These are phyloP conservation scores for Holcopasites calliopsidis DNA, from an alignment of 1,140 invertebrate genomes.

Conservation along the genomic window DNA sequence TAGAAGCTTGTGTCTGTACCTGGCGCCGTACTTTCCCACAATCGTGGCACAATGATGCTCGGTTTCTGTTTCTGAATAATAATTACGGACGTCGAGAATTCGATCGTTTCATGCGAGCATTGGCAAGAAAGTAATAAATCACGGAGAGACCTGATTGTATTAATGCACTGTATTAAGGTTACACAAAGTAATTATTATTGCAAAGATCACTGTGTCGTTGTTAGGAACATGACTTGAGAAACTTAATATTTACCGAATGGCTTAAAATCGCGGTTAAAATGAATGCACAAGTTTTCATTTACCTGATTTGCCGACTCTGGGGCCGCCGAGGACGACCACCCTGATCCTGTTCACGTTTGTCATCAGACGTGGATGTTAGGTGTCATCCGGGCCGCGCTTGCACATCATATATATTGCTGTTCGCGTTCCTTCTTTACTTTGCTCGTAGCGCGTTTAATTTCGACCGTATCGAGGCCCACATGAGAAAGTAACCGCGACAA, in stretches of 20 bases:
- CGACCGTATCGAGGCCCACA: not conserved
- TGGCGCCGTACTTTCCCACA: slow-evolving; percentile 4
- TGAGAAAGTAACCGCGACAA: too few species aligned
- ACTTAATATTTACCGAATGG: too few species aligned
- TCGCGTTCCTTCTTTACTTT: slow-evolving; percentile 35
- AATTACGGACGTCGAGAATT: slow-evolving; percentile 1
- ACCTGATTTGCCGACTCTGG: slow-evolving; percentile 84
- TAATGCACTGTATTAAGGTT: too few species aligned
- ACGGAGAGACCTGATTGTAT: not conserved
- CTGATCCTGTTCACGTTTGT: slow-evolving; percentile 85
- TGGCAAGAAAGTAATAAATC: not conserved
- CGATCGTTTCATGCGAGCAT: not conserved
- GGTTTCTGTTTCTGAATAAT: not conserved
- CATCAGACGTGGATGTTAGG: slow-evolving; percentile 74
- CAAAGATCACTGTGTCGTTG: slow-evolving; percentile 1
- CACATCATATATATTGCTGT: slow-evolving; percentile 55
- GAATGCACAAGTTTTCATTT: slow-evolving; percentile 13
- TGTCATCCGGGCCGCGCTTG: slow-evolving; percentile 52
- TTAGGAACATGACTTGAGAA: not conserved
- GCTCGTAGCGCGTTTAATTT: slow-evolving; percentile 7
- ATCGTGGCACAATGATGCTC: slow-evolving; percentile 12
- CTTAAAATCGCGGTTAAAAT: not conserved
- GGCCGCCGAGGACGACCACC: slow-evolving; percentile 85
- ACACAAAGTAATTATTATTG: too few species aligned
- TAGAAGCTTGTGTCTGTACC: slow-evolving; percentile 32